These are phyloP conservation scores for Sericinus montela DNA, from an alignment of 2,888 invertebrate genomes.

Conservation along the genomic window DNA sequence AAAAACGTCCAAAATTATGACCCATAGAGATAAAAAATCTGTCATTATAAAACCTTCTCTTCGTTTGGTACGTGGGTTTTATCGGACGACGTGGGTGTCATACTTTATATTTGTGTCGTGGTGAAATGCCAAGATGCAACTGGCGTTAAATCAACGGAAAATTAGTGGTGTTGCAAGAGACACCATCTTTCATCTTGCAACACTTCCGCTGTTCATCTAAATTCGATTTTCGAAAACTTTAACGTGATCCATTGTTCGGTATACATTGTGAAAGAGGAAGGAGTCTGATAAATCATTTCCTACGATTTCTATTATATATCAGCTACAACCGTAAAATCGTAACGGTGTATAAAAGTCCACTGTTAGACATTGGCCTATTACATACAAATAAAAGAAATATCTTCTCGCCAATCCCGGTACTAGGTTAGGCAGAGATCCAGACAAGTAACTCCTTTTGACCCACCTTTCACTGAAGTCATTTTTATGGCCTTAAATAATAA, in stretches of 20 bases:
- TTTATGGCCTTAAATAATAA: no score
- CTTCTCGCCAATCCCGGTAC: no score
- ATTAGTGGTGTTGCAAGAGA: conserved; percentile 11
- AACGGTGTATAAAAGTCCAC: no score
- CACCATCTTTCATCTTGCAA: background rate
- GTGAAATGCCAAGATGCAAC: background rate
- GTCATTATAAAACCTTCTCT: background rate
- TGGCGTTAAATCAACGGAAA: conserved; percentile 5
- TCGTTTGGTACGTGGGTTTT: conserved; percentile 9
- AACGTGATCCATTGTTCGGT: conserved; percentile 7
- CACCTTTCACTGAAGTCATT: no score
- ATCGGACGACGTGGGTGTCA: conserved; percentile 9
- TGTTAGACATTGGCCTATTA: no score
- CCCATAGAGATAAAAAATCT: background rate
- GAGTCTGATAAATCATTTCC: background rate
- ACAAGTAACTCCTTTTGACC: no score
- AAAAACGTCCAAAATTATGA: conserved; percentile 1
- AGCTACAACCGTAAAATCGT: no score
- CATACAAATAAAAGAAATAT: no score
- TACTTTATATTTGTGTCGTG: no score
- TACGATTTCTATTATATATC: no score
- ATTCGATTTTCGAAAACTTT: conserved; percentile 1
- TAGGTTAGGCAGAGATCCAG: no score
- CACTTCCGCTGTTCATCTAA: conserved; percentile 10
- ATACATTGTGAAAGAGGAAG: conserved; percentile 8